These are phyloP conservation scores for Pangasius krempfi DNA, from an alignment of 2,797 vertebrate species.

Conservation along the genomic window DNA sequence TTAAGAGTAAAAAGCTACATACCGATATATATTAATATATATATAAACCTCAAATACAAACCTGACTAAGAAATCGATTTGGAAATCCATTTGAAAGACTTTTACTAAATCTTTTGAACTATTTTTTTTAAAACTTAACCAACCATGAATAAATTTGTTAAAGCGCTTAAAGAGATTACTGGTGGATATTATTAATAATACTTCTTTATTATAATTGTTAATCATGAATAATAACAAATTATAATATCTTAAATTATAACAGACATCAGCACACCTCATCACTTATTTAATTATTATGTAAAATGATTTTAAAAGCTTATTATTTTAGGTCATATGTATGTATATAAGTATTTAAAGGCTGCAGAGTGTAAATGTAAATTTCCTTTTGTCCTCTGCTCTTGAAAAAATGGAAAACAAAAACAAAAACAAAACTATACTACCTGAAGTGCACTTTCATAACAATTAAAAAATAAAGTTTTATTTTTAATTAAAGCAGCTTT, in stretches of 20 bases:
- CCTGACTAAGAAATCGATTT: too few relatives aligned
- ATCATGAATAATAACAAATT: background rate
- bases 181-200: background rate
- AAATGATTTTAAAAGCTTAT: background rate
- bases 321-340: background rate
- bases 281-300: background rate
- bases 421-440: too few relatives aligned
- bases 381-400: conserved; percentile 2
- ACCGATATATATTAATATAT: too few relatives aligned
- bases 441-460: background rate
- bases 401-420: background rate
- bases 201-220: background rate
- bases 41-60: too few relatives aligned
- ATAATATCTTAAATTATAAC: background rate
- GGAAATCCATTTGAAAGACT: too few relatives aligned
- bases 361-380: background rate
- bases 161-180: background rate
- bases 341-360: background rate
- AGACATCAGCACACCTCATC: background rate
- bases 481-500: background rate
- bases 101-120: too few relatives aligned
- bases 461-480: background rate
- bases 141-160: too few relatives aligned
- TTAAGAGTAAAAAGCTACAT: too few relatives aligned
- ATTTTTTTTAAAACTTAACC: too few relatives aligned